These are phyloP conservation scores for Oxyura jamaicensis DNA, from an alignment of 2,113 vertebrate species.

Conservation along the genomic window DNA sequence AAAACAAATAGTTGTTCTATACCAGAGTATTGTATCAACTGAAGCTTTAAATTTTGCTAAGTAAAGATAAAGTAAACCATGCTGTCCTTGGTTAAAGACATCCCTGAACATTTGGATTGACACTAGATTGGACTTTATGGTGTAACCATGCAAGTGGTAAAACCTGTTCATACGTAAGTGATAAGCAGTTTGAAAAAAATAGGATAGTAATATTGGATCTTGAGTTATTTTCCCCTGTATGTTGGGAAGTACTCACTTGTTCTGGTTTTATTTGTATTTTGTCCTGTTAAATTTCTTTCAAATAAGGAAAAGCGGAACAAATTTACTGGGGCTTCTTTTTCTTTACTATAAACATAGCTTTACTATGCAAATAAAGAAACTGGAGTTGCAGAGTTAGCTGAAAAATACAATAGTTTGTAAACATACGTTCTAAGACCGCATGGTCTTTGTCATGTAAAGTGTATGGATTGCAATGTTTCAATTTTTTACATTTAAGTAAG, in stretches of 20 bases:
- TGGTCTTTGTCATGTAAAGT: background rate
- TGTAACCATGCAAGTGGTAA: background rate
- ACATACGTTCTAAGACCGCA: background rate
- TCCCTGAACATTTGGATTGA: background rate
- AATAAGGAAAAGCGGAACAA: background rate
- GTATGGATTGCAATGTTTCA: background rate
- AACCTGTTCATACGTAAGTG: background rate
- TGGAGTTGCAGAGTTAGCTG: background rate
- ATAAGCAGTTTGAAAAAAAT: background rate
- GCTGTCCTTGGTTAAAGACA: background rate
- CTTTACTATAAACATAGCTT: background rate
- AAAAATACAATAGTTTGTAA: background rate
- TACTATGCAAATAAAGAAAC: background rate
- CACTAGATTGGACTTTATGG: background rate
- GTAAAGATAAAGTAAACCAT: no score
- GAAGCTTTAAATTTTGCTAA: background rate
- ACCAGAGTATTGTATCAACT: background rate
- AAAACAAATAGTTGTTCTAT: background rate
- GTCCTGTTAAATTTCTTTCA: background rate
- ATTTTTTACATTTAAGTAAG: background rate
- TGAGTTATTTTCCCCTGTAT: background rate
- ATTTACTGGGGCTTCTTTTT: background rate
- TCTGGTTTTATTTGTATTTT: background rate
- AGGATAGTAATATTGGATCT: background rate
- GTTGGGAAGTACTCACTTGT: background rate